Percentiles rank a stretch among this genome's conserved stretches.
phyloP scores from a whole-genome alignment of 2,888 invertebrate species.

The Adela reaumurella region DNA sequence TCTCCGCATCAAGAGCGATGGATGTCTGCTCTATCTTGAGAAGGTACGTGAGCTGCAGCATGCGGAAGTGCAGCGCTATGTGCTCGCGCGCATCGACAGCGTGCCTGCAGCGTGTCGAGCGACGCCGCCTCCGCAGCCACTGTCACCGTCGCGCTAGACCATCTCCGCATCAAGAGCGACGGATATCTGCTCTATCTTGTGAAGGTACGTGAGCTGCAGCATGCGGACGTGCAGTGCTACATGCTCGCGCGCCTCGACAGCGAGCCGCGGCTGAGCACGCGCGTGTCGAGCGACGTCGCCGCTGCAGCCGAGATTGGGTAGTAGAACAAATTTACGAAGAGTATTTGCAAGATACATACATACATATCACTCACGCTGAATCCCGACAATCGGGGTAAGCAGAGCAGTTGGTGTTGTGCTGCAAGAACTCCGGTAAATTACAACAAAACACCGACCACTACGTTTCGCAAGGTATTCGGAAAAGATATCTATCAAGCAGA shows the following conservation, averaged over 20 bases:
- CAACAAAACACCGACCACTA: too few species aligned
- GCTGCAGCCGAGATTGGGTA: too few species aligned
- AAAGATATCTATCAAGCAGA: too few species aligned
- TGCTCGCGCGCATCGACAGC: conserved; percentile 82
- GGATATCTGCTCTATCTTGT: conserved; percentile 87
- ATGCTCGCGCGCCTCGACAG: conserved; percentile 86
- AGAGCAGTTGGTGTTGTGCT: too few species aligned
- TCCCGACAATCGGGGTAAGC: too few species aligned
- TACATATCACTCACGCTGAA: too few species aligned
- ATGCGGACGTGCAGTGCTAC: conserved; percentile 93
- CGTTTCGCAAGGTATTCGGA: too few species aligned
- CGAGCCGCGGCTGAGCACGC: conserved; percentile 75
- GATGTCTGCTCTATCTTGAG: conserved; percentile 83
- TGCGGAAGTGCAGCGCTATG: conserved; percentile 93
- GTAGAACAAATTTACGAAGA: too few species aligned
- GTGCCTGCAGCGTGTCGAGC: conserved; percentile 83
- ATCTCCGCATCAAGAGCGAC: conserved; percentile 93
- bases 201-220: conserved; percentile 80
- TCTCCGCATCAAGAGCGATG: conserved; percentile 93
- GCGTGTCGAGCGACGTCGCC: conserved; percentile 63
- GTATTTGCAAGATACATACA: too few species aligned
- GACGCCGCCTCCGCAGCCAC: conserved; percentile 42
- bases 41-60: conserved; percentile 84
- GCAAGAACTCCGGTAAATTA: too few species aligned
- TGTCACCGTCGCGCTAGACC: conserved; percentile 92